Evolutionary conservation across 2,888 invertebrate species (phyloP).

Genomic region (Nemotelus nigrinus): DNA sequence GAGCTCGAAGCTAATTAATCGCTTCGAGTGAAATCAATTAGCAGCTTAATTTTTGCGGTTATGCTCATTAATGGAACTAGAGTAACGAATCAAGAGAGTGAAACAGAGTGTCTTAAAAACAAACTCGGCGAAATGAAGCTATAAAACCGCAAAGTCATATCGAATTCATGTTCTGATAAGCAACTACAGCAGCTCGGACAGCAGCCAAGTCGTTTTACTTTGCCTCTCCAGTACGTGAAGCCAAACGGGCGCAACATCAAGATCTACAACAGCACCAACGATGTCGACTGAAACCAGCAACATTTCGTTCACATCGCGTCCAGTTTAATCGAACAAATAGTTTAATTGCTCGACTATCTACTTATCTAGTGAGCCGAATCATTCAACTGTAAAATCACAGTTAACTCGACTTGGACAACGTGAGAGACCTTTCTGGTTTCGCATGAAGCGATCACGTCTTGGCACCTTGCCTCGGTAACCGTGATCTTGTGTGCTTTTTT

Average conservation of each 20-base stretch:
- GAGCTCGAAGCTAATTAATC: conserved; percentile 19
- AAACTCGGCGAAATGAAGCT: conserved; percentile 26
- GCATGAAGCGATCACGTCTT: conserved; percentile 10
- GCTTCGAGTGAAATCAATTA: conserved; percentile 24
- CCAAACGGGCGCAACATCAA: not conserved
- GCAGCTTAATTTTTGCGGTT: conserved; percentile 27
- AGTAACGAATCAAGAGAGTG: not conserved
- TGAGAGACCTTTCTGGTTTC: conserved; percentile 40
- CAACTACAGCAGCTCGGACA: not conserved
- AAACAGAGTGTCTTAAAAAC: conserved; percentile 1
- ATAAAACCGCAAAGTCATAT: conserved; percentile 41
- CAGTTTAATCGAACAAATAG: conserved; percentile 42
- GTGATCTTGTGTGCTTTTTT: conserved; percentile 22
- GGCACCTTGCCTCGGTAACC: conserved; percentile 33
- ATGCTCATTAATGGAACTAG: conserved; percentile 27
- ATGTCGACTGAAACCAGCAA: not conserved
- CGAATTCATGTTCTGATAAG: conserved; percentile 28
- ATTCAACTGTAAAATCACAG: conserved; percentile 43
- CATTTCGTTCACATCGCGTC: conserved; percentile 18
- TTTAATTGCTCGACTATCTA: conserved; percentile 36
- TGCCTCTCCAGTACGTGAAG: not conserved
- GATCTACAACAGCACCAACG: conserved; percentile 8
- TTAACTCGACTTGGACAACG: conserved; percentile 27
- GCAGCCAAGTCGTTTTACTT: not conserved
- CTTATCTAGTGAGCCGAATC: conserved; percentile 31